phyloP scores from a whole-genome alignment of 2,888 invertebrate genomes.

The Poecilobothrus nobilitatus region DNA sequence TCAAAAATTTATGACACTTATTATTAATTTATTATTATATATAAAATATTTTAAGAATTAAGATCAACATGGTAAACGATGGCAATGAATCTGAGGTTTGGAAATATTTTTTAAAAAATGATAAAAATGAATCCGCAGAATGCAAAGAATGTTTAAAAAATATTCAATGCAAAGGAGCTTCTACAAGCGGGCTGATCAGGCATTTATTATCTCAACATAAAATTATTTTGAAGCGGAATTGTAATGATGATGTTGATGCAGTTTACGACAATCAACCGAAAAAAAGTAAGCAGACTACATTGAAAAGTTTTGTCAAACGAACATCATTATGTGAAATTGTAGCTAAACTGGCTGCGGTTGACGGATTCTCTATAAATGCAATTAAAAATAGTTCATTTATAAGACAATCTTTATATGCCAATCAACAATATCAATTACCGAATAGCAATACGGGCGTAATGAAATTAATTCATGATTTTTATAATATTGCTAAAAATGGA shows the following conservation, averaged over 20 bases:
- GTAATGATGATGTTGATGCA: no score
- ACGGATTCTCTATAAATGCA: no score
- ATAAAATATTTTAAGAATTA: conserved; percentile 10
- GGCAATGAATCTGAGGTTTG: conserved; percentile 12
- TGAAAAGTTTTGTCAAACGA: no score
- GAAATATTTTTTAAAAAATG: conserved; percentile 12
- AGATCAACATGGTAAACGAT: conserved; percentile 10
- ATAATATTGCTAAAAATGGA: conserved; percentile 10
- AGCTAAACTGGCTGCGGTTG: no score
- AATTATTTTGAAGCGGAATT: not conserved
- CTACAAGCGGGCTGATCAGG: conserved; percentile 10
- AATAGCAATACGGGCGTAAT: not conserved
- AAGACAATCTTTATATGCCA: not conserved
- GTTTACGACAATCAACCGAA: no score
- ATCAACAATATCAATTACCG: conserved; percentile 8
- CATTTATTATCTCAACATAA: conserved; percentile 14
- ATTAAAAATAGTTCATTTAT: no score
- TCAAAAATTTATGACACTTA: not conserved
- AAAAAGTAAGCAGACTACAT: no score
- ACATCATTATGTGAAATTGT: no score
- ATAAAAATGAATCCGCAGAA: conserved; percentile 11
- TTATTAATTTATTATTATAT: conserved; percentile 8
- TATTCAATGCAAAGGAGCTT: conserved; percentile 12
- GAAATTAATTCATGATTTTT: conserved; percentile 11
- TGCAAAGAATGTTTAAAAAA: conserved; percentile 13